A percentile compares a stretch with the other conserved stretches of the same genome.
These are phyloP conservation scores for Xestia ashworthii DNA, from an alignment of 2,888 invertebrate species.

Conservation along the genomic window DNA sequence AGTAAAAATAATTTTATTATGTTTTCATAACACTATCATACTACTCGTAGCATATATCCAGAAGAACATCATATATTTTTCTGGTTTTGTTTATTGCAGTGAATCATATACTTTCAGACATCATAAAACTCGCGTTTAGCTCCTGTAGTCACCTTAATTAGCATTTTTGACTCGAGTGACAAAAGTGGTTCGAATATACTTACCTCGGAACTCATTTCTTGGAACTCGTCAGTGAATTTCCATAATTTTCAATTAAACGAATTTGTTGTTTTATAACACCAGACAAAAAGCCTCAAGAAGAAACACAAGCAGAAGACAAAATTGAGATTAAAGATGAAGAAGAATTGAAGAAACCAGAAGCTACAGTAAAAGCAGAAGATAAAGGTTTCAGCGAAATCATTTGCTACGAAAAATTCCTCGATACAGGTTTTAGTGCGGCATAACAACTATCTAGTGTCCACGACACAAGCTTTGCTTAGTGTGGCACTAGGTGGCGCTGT, in stretches of 20 bases:
- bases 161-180: background rate
- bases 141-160: no score
- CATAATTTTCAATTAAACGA: background rate
- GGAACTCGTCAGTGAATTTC: background rate
- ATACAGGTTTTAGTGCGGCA: background rate
- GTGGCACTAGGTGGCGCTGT: no score
- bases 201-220: background rate
- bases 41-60: no score
- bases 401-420: background rate
- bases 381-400: conserved; percentile 51
- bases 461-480: no score
- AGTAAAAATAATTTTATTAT: no score
- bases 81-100: no score
- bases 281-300: conserved; percentile 81
- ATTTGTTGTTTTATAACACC: conserved; percentile 71
- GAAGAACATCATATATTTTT: no score
- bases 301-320: conserved; percentile 82
- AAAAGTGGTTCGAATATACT: background rate
- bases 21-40: no score
- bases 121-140: no score
- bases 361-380: conserved; percentile 45
- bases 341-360: conserved; percentile 72
- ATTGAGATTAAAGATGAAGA: conserved; percentile 77
- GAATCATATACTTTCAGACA: no score
- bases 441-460: no score